Evolutionary conservation across 2,113 vertebrate genomes (phyloP).

Genomic region (Ploceus nigricollis): DNA sequence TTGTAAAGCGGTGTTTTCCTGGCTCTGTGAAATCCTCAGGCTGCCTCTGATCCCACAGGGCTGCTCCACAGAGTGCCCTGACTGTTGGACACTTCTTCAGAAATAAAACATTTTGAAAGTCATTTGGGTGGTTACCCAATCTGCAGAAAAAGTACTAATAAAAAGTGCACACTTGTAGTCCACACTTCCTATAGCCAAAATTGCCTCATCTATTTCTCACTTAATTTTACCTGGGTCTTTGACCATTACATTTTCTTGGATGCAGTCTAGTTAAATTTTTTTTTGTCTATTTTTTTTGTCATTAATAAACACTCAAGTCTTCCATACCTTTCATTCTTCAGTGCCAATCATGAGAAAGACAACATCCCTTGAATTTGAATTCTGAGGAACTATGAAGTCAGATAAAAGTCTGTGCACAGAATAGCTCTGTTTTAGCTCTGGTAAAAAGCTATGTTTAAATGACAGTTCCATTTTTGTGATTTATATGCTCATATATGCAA

Average conservation of each 20-base stretch:
- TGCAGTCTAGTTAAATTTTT: rapidly evolving
- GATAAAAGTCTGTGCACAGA: not conserved
- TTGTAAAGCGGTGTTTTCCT: not conserved
- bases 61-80: not conserved
- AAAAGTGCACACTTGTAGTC: not conserved
- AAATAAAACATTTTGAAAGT: not conserved
- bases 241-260: not conserved
- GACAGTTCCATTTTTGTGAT: not conserved
- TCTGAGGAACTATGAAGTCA: not conserved
- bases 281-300: not conserved
- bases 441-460: not conserved
- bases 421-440: not conserved
- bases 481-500: not conserved
- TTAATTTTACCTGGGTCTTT: not conserved
- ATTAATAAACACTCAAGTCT: not conserved
- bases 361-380: not conserved
- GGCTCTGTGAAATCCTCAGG: not conserved
- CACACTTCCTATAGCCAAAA: not conserved
- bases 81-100: not conserved
- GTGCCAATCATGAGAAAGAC: not conserved
- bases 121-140: not conserved
- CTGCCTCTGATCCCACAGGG: not conserved
- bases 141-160: not conserved
- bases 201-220: not conserved
- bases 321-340: not conserved